Conservation (phyloP, 2,888 invertebrate species). For the Nysson spinosus region DNA sequence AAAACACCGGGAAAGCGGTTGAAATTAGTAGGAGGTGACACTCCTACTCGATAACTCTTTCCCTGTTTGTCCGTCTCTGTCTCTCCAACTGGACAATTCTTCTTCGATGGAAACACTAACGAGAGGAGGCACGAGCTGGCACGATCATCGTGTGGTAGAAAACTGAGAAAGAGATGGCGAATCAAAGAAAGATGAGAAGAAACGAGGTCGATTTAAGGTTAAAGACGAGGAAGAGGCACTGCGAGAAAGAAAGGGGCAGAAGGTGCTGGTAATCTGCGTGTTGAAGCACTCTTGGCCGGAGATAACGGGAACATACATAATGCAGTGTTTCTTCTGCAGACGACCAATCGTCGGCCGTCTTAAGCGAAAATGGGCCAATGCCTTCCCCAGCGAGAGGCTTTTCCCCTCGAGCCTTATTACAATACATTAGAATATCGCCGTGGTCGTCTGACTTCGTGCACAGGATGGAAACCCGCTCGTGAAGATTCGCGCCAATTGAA, state of each 20-base stretch:
- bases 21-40: constrained; percentile 52
- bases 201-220: too few relatives aligned
- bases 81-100: constrained; percentile 46
- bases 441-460: constrained; percentile 38
- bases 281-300: constrained; percentile 59
- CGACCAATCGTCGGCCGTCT: constrained; percentile 62
- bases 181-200: constrained; percentile 3
- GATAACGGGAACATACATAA: constrained; percentile 70
- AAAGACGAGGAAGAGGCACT: too few relatives aligned
- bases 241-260: too few relatives aligned
- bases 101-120: constrained; percentile 38
- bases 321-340: constrained; percentile 67
- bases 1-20: constrained; percentile 9
- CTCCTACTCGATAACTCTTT: constrained; percentile 55
- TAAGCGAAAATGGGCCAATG: constrained; percentile 66
- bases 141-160: background rate
- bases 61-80: too few relatives aligned
- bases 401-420: constrained; percentile 59
- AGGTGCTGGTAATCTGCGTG: constrained; percentile 65
- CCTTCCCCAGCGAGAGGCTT: constrained; percentile 53
- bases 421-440: constrained; percentile 66
- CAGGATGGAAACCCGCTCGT: constrained; percentile 24
- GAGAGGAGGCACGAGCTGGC: constrained; percentile 17
- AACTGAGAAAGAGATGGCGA: constrained; percentile 22
- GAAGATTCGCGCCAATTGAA: constrained; percentile 27